phyloP scores from a whole-genome alignment of 2,797 vertebrate genomes.

The Poeciliopsis turneri region DNA sequence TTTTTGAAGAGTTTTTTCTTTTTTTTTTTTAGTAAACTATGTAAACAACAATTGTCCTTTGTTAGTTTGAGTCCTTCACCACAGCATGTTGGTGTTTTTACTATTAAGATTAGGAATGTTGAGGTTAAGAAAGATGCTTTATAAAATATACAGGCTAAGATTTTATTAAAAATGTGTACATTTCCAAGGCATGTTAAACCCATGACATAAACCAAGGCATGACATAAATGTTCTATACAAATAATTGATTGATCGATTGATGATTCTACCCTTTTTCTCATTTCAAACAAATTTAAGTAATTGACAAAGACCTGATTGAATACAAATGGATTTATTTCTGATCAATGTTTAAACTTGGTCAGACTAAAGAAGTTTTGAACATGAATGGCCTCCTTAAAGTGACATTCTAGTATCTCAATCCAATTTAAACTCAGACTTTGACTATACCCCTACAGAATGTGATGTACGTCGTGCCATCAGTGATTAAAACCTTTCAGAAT shows the following conservation, averaged over 20 bases:
- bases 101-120: background rate
- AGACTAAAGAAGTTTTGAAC: background rate
- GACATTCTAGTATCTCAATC: background rate
- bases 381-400: background rate
- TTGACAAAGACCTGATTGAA: background rate
- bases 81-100: background rate
- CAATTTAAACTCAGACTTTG: background rate
- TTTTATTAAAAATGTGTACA: background rate
- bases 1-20: background rate
- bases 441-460: background rate
- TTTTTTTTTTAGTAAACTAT: background rate
- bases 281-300: background rate
- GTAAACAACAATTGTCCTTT: conserved; percentile 1
- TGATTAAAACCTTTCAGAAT: background rate
- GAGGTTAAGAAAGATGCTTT: background rate
- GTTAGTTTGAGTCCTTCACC: background rate
- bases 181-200: background rate
- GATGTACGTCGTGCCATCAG: background rate
- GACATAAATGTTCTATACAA: no score
- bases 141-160: background rate
- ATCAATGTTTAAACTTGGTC: background rate
- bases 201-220: background rate
- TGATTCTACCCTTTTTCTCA: background rate
- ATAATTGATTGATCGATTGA: background rate
- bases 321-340: background rate